phyloP scores from a whole-genome alignment of 2,113 vertebrate species.

The Myrmecobius fasciatus region DNA sequence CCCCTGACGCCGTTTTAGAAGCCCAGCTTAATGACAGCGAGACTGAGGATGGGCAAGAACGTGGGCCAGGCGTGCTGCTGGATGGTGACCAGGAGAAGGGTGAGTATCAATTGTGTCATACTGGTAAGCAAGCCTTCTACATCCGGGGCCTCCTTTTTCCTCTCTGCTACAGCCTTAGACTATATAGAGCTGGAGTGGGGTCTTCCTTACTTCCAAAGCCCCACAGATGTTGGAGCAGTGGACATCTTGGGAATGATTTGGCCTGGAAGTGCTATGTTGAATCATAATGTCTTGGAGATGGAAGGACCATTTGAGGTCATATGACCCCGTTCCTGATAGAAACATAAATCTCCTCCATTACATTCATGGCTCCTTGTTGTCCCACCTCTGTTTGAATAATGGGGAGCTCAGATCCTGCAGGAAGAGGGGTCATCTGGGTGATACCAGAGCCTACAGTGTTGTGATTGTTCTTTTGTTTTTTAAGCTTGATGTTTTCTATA shows the following conservation, averaged over 20 bases:
- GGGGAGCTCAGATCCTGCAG: not conserved
- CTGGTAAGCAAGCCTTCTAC: not conserved
- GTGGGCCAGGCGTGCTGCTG: constrained; percentile 45
- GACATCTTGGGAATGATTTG: not conserved
- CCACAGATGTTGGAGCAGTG: not conserved
- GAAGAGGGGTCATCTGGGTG: not conserved
- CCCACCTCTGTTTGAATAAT: not conserved
- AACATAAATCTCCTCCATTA: not conserved
- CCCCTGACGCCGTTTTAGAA: constrained; percentile 86
- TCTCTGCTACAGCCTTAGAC: not conserved
- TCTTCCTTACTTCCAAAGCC: not conserved
- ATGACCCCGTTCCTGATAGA: not conserved
- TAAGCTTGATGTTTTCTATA: not conserved
- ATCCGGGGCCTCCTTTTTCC: not conserved
- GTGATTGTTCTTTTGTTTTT: not conserved
- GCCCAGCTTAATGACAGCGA: constrained; percentile 86
- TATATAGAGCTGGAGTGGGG: fast-evolving
- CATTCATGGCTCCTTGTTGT: not conserved
- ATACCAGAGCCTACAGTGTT: not conserved
- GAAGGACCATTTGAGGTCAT: not conserved
- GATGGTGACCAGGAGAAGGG: constrained; percentile 74
- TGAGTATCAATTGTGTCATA: constrained; percentile 74
- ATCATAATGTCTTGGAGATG: not conserved
- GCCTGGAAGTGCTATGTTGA: not conserved
- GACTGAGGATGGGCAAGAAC: constrained; percentile 77